Evolutionary conservation across 2,113 vertebrate species (phyloP).

Genomic region (Bos taurus): DNA sequence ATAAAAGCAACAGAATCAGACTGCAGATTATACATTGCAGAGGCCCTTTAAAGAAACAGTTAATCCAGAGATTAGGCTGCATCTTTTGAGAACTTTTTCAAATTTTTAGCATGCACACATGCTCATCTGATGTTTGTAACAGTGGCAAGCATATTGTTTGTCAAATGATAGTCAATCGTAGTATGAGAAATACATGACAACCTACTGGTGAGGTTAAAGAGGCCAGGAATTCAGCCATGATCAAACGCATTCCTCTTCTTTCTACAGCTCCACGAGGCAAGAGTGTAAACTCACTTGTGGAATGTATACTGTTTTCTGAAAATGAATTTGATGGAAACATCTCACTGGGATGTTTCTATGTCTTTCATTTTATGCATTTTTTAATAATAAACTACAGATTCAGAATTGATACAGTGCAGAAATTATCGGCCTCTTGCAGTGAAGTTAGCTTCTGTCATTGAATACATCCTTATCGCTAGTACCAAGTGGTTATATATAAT

Average conservation of each 20-base stretch:
- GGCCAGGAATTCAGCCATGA: background rate
- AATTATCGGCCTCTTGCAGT: background rate
- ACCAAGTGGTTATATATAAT: no score
- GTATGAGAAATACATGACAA: background rate
- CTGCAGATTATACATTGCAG: background rate
- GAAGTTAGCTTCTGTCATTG: background rate
- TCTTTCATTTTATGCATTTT: background rate
- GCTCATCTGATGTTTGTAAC: background rate
- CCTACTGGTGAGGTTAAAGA: background rate
- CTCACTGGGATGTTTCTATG: background rate
- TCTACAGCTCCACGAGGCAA: background rate
- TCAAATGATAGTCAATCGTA: background rate
- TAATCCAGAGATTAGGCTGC: slow-evolving; percentile 29
- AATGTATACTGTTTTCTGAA: background rate
- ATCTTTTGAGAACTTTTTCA: slow-evolving; percentile 14
- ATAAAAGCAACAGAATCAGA: slow-evolving; percentile 36
- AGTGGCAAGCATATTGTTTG: background rate
- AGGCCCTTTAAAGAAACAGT: slow-evolving; percentile 36
- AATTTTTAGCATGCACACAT: background rate
- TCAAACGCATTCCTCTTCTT: background rate
- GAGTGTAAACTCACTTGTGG: slow-evolving; percentile 13
- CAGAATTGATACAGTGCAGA: background rate
- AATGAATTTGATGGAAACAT: background rate
- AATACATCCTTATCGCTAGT: background rate
- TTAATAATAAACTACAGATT: background rate